Evolutionary conservation across 2,888 invertebrate genomes (phyloP), one percentile per base, ranked within the genome.

Genomic region (Melipona beecheii): DNA sequence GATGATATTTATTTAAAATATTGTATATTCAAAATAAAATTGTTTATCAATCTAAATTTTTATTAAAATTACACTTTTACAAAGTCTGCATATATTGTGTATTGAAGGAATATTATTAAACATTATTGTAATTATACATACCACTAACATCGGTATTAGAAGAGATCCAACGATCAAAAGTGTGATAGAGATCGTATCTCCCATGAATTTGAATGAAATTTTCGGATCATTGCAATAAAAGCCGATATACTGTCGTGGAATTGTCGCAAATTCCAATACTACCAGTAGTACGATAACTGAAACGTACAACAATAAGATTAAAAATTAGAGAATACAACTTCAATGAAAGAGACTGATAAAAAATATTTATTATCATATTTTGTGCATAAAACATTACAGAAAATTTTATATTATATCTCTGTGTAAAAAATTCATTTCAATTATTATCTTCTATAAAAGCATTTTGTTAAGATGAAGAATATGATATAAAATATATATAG

Each of bases 161-260:
- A 96, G 88, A 60, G 96, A 95, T 75, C 96, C 95, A 13, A 94
- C 89, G 4, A 96, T 94, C 31, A 97, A 95, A 81, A 95, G 90
- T 0, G 95, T 93, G 82, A 96, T 95, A 75, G 96, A 95, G 87
- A 97, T 95, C 4, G 97, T 97, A 91, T 97, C 97, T 1, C 97
- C 97, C 0, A 93, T 94, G 92, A 96, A 97, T 83, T 96, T 96
- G 93, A 96, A 96, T 0, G 96, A 96, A 91, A 97, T 96, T 79
- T 95, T 95, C 11, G 97, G 96, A 92, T 97, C 97, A 90, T 96
- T 95, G 95, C 97, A 97, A 89, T 95, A 96, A 94, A 97, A 97
- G 15, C 97, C 97, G 74, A 96, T 95, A 79, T 95, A 95, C 36
- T 95, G 95, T 84, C 96, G 95, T 5, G 97, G 97, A 52, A 97